Base-by-base conservation (phyloP, 2,113 vertebrate genomes). In the Hippocampus zosterae region DNA sequence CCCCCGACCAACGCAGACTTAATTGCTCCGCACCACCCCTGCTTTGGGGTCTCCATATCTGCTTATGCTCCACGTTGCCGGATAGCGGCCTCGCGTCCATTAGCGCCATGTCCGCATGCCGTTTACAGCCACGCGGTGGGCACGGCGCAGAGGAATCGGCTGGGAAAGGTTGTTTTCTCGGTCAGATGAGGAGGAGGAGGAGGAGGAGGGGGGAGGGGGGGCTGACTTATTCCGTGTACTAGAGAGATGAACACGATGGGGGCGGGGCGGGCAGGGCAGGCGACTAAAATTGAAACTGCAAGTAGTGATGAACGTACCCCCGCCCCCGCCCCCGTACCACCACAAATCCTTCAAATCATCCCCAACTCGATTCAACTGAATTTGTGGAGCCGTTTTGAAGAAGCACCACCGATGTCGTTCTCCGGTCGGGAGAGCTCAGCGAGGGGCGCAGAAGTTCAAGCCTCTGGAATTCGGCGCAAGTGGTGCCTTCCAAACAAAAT, bases 31-130 rank as follows among this genome's bases (percentile, higher is more conserved):
- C 73, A 50, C 74, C 76, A 41, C 74, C 75, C 65, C 61, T 80
- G 66, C 75, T 73, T 73, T 76, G 70, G 74, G 76, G 75, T 72
- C 91, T 91, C 73, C 85, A 85, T 90, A 90, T 95, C 91, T 93
- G 87, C 88, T 88, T 92, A 82, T 84, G 79, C 87, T 90, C 84
- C 80, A 88, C 91, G 88, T 93, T 91, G 77, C 87, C 83, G 87
- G 90, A 89, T 86, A 80, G 84, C 80, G 75, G 80, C 88, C 81
- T 84, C 79, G 76, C 84, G 88, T 87, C 87, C 88, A 88, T 90
- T 88, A 87, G 72, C 81, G 82, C 81, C 75, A 71, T 57, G 56
- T 67, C 62, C 81, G 76, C 60, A 68, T 65, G 61, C 78, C 78
- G 90, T 88, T 90, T 87, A 87, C 88, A 70, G 75, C 73, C 60